These are phyloP conservation scores for Amphipoea lucens DNA, from an alignment of 2,888 invertebrate genomes.

Conservation along the genomic window DNA sequence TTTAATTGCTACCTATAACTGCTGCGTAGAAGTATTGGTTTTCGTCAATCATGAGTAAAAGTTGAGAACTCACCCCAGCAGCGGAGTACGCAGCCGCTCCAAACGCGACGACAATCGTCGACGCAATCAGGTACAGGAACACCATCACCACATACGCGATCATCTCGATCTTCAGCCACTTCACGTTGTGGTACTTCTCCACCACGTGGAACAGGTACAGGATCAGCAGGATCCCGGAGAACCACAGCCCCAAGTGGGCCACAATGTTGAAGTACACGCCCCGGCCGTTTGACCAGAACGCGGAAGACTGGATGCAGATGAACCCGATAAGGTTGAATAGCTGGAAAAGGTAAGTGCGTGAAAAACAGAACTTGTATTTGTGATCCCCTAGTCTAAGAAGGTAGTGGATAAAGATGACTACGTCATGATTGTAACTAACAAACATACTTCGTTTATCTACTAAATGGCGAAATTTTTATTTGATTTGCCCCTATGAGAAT, in stretches of 20 bases:
- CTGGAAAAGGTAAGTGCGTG: slow-evolving; percentile 79
- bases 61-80: slow-evolving; percentile 92
- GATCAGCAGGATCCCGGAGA: slow-evolving; percentile 92
- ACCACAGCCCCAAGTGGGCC: slow-evolving; percentile 94
- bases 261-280: slow-evolving; percentile 94
- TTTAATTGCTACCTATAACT: not conserved
- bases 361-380: not conserved
- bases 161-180: slow-evolving; percentile 96
- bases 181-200: slow-evolving; percentile 95
- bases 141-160: slow-evolving; percentile 93
- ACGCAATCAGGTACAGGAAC: slow-evolving; percentile 93
- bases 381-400: not conserved
- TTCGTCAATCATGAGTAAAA: not conserved
- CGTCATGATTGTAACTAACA: not conserved
- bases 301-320: slow-evolving; percentile 93
- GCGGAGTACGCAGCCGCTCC: slow-evolving; percentile 92
- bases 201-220: slow-evolving; percentile 95
- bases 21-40: not conserved
- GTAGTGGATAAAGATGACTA: not conserved
- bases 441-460: not conserved
- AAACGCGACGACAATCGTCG: slow-evolving; percentile 93
- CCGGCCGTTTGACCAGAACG: slow-evolving; percentile 90
- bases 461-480: not conserved
- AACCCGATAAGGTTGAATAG: slow-evolving; percentile 93
- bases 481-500: not conserved